phyloP scores from a whole-genome alignment of 1,140 invertebrate genomes.

The Leptonema lineaticorne region DNA sequence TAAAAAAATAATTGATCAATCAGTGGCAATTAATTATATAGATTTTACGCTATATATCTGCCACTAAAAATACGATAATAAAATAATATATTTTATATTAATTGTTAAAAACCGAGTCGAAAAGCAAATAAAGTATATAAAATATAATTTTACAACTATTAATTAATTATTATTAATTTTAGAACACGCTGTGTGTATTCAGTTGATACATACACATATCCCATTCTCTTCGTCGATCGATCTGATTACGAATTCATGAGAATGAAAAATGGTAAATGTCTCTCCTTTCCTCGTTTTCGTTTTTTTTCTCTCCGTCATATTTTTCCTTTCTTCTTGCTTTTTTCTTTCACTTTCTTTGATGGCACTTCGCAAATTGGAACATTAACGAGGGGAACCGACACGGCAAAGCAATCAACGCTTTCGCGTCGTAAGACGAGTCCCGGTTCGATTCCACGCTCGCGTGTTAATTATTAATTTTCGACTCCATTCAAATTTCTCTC shows the following conservation, averaged over 20 bases:
- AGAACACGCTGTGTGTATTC: no score
- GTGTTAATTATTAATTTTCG: constrained; percentile 3
- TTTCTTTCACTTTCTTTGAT: not conserved
- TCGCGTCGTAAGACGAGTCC: not conserved
- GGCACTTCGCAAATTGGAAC: not conserved
- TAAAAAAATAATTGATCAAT: no score
- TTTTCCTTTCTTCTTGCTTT: not conserved
- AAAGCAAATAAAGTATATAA: no score
- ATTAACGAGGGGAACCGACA: constrained; percentile 16
- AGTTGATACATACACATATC: no score
- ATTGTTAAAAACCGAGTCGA: no score
- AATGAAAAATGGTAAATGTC: constrained; percentile 25
- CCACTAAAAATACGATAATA: no score
- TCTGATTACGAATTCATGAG: constrained; percentile 28
- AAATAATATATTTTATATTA: no score
- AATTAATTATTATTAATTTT: not conserved
- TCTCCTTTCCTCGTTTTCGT: not conserved
- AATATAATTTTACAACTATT: no score
- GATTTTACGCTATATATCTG: no score
- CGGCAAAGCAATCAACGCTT: constrained; percentile 8
- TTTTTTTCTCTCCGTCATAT: constrained; percentile 7
- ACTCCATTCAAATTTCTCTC: not conserved
- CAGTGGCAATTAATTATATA: no score
- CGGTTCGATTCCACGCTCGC: not conserved
- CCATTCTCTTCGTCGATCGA: constrained; percentile 1